Evolutionary conservation across 2,888 invertebrate genomes (phyloP), one percentile per base, ranked within the genome.

Genomic region (Tethea ocularis): DNA sequence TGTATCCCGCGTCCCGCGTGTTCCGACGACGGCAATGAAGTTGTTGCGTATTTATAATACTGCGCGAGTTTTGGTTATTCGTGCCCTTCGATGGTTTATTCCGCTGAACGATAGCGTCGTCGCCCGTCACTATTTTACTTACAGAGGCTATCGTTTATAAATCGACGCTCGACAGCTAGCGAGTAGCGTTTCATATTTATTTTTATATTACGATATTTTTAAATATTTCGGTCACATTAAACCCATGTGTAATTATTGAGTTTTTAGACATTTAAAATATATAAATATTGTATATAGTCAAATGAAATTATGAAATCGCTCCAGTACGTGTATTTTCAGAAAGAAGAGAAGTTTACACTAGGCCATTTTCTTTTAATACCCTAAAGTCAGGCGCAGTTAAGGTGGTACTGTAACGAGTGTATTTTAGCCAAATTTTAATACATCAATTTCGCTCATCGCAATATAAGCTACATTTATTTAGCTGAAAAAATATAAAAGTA

Each of bases 251-350:
- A 64, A 66, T 64, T 63, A 20, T 51, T 51, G 64, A 57, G 59
- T 58, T 51, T 58, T 53, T 58, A 62, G 64, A 61, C 13, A 51
- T 24, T 59, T 57, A 59, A 57, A 57, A 62, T 61, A 52, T 56
- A 52, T 58, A 41, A 13, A 13, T 33, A 60, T 56, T 61, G 51
- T 61, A n/a, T 46, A 46, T 38, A 33, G 33, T 33, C 38, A 15
- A 38, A 38, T n/a, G 4, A n/a, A 38, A 38, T n/a, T 4, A 5
- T 38, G 17, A 52, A 62, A 59, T 67, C 63, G 61, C 67, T 66
- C 65, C 66, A 61, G 63, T 66, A 70, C 11, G 1, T 13, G n/a
- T 64, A 71, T 74, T 74, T 66, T 62, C 71, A 67, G 55, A 68
- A 61, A 66, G 62, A 59, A 52, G 57, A 60, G 60, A 38, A n/a